Conservation (phyloP, 37 sponge, comb jelly and placozoan genomes). For the Corticium candelabrum region DNA sequence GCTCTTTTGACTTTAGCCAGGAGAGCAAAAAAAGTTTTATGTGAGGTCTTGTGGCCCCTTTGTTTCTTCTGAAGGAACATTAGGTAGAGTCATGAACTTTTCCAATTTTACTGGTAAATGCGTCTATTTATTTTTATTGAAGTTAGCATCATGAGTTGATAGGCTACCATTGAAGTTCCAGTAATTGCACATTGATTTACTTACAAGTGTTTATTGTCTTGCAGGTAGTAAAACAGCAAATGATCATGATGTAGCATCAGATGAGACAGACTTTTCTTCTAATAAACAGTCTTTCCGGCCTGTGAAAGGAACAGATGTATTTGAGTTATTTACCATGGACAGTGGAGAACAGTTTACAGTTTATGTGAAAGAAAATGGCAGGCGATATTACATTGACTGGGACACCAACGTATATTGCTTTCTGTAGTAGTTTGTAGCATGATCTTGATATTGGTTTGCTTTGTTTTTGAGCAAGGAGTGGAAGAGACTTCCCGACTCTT, state of each 20-base stretch:
- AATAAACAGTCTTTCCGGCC: not conserved
- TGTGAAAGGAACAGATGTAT: conserved; percentile 15
- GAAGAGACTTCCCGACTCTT: not conserved
- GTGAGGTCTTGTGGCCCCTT: no score
- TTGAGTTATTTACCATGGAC: conserved; percentile 38
- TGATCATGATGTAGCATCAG: not conserved
- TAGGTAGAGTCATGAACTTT: no score
- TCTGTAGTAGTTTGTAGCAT: not conserved
- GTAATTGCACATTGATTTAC: no score
- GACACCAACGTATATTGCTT: conserved; percentile 39
- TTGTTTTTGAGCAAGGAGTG: no score
- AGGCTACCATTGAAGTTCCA: no score
- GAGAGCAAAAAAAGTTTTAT: no score
- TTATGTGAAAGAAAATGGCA: conserved; percentile 61
- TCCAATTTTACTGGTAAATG: no score
- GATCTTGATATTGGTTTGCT: not conserved
- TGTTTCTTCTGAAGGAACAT: no score
- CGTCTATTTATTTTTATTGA: no score
- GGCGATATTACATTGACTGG: conserved; percentile 65
- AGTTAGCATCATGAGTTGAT: no score
- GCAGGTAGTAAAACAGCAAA: not conserved
- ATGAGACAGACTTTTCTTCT: not conserved
- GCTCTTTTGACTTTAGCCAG: no score
- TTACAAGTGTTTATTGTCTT: no score
- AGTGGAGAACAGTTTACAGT: conserved; percentile 53